A percentile compares a stretch with the other conserved stretches of the same genome.
Evolutionary conservation across 2,888 invertebrate genomes (phyloP).

Genomic region (Orthosia gracilis): DNA sequence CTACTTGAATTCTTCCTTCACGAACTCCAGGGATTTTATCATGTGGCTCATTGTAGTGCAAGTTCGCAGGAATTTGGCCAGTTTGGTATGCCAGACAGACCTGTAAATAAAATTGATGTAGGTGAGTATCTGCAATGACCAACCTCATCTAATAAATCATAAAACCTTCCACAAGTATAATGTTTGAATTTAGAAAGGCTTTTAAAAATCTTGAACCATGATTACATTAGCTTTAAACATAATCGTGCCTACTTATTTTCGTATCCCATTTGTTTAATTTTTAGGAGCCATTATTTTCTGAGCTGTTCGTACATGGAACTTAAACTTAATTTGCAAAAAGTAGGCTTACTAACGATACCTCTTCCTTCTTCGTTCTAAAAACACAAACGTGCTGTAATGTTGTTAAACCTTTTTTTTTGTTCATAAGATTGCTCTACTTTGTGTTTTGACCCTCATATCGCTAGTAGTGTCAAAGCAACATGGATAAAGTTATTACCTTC

Average conservation of each 20-base stretch:
- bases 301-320: background rate
- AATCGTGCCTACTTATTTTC: background rate
- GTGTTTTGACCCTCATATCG: background rate
- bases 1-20: no score
- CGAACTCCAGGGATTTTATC: no score
- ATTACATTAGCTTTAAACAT: background rate
- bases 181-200: background rate
- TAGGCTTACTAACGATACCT: background rate
- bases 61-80: no score
- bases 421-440: background rate
- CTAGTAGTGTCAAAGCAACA: background rate
- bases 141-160: no score
- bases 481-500: conserved; percentile 78
- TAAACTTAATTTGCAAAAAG: background rate
- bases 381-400: background rate
- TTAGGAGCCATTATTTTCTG: background rate
- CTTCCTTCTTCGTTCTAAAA: background rate
- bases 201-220: background rate
- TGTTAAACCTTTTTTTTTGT: no score
- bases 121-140: no score
- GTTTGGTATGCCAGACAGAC: no score
- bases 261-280: background rate
- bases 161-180: no score
- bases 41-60: no score
- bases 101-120: no score